Evolutionary conservation across 2,888 invertebrate species (phyloP).

Genomic region (Drosophila cognata): DNA sequence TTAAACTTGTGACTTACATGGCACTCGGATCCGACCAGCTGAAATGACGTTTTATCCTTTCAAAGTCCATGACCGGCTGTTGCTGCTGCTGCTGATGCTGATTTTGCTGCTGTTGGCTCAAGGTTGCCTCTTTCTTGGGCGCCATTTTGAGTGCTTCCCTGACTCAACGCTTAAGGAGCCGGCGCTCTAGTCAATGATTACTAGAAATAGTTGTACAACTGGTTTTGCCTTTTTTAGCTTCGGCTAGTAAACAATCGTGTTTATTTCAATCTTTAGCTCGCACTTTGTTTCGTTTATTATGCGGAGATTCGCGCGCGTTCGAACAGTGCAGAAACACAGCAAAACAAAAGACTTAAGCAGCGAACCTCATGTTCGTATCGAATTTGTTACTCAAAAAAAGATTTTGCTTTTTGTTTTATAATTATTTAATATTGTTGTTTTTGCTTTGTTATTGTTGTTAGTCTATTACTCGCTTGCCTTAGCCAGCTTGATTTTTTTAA

Average conservation of each 20-base stretch:
- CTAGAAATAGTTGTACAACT: conserved; percentile 72
- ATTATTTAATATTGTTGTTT: conserved; percentile 18
- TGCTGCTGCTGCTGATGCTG: conserved; percentile 48
- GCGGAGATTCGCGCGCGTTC: conserved; percentile 59
- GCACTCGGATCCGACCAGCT: conserved; percentile 84
- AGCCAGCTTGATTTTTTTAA: conserved; percentile 25
- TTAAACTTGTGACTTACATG: conserved; percentile 77
- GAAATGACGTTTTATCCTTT: conserved; percentile 83
- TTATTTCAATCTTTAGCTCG: conserved; percentile 56
- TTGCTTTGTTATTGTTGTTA: conserved; percentile 14
- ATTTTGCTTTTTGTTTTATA: not conserved
- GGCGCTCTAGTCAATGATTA: conserved; percentile 41
- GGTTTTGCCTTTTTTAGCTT: conserved; percentile 50
- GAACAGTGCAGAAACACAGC: conserved; percentile 19
- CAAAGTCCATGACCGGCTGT: conserved; percentile 76
- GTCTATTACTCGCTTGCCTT: conserved; percentile 4
- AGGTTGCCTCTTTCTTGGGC: conserved; percentile 76
- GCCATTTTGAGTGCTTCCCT: conserved; percentile 63
- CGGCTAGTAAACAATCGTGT: conserved; percentile 64
- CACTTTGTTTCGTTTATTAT: conserved; percentile 47
- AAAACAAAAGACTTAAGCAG: conserved; percentile 70
- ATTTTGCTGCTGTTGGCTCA: conserved; percentile 57
- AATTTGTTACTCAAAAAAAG: conserved; percentile 9
- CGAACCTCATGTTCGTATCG: conserved; percentile 56
- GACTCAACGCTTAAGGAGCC: conserved; percentile 33